Base-by-base conservation (phyloP, 1,140 invertebrate species). In the Drosophila persimilis region DNA sequence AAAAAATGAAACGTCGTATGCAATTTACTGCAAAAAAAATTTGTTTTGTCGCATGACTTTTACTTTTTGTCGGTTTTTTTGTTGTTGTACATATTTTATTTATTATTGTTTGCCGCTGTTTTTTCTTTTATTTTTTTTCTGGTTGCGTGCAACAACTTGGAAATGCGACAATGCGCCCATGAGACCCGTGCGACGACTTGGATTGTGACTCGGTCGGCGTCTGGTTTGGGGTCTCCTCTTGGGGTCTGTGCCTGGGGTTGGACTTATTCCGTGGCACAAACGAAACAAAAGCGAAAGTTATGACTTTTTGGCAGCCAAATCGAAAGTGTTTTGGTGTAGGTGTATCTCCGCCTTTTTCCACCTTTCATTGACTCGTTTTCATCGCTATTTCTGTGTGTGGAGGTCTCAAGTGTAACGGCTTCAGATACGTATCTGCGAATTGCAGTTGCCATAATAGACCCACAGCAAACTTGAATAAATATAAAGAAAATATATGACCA, bases 271-370 rank as follows among this genome's bases (percentile, higher is more conserved):
- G 70, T 43, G 70, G 56, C 59, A 31, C 35, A 35, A 35, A 60
- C 50, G 81, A 35, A 35, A 60, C 50, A 77, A 84, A 84, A 86
- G 77, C 80, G 80, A 84, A 84, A 84, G 80, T 86, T 86, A 86
- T 77, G 80, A 73, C 80, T 86, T 70, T 80, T 77, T 77, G 80
- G 81, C 77, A 74, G 61, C 59, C 69, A 77, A 81, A 62, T 44
- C 43, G 77, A 81, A 74, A 81, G 77, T 86, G 64, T 59, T 76
- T 11, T 74, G 31, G 44, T 55, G 56, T 61, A 6, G 26, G 43
- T 51, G 43, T 56, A 51, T 69, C 47, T 15, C 17, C 20, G 31
- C 59, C 35, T 65, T 8, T 26, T 31, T 20, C 31, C 9, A 35
- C 31, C 31, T 39, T 13, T 5, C 35, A 13, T 39, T 39, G 11